Base-by-base conservation (phyloP, 2,113 vertebrate genomes). In the Anarrhichthys ocellatus region DNA sequence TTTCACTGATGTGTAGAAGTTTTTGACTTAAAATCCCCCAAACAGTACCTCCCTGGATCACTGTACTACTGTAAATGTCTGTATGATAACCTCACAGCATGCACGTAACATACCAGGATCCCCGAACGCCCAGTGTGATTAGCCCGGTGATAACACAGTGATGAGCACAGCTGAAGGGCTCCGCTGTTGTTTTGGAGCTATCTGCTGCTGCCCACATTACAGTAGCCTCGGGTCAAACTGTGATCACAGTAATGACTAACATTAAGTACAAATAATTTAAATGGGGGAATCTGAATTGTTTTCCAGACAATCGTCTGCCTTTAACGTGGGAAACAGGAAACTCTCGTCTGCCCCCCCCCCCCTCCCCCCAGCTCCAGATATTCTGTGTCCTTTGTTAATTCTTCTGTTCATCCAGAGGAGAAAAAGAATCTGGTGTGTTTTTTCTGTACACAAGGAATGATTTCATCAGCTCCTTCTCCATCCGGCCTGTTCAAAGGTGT, bases 241-340 rank as follows among this genome's bases (percentile, higher is more conserved):
- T 24, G 64, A 84, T 84, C 50, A 75, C 67, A 52, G 20, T 72
- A 75, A 91, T 75, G 70, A 83, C 77, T 70, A 75, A 84, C 79
- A 80, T 74, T 29, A 85, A 72, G 68, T 64, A 20, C 1, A 48
- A 83, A 69, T 40, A 2, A 85, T 75, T 86, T 10, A 72, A 82
- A 62, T 48, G 18, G 40, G 22, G 15, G 67, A 73, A 40, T 64
- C 46, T 67, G 52, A 61, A 73, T 62, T 76, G 64, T 77, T 90
- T 92, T 88, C 80, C 91, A 91, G 89, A 79, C 78, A 34, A 9
- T 52, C 11, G 54, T 86, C 69, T 84, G 38, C 48, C 34, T 87
- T 76, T 14, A 80, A 89, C 50, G 70, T 90, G 92, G 89, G 91
- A 90, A 93, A 92, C 92, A 93, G 92, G 91, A 93, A 94, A 73